phyloP scores from a whole-genome alignment of 1,140 invertebrate species.

The Riptortus pedestris region DNA sequence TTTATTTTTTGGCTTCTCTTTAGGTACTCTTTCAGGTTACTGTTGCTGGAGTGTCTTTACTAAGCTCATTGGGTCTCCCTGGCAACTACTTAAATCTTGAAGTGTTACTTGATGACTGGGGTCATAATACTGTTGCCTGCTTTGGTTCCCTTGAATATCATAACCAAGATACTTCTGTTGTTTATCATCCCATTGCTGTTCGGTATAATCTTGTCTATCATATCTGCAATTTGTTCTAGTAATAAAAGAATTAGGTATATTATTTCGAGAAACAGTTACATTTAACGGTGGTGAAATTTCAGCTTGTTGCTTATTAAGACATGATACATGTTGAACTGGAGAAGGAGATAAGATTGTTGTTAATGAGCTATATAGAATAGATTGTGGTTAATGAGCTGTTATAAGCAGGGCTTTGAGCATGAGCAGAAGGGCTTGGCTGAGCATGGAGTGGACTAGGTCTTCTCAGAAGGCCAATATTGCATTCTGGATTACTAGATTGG shows the following conservation, averaged over 20 bases:
- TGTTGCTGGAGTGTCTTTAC: slow-evolving; percentile 43
- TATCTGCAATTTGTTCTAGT: slow-evolving; percentile 51
- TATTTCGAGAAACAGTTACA: slow-evolving; percentile 51
- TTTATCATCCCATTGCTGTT: slow-evolving; percentile 17
- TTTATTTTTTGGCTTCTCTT: slow-evolving; percentile 26
- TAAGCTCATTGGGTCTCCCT: slow-evolving; percentile 61
- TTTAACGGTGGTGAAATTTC: slow-evolving; percentile 55
- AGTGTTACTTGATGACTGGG: slow-evolving; percentile 45
- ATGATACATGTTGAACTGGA: slow-evolving; percentile 44
- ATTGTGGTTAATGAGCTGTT: slow-evolving; percentile 63
- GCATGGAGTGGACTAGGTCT: slow-evolving; percentile 56
- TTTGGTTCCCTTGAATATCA: slow-evolving; percentile 29
- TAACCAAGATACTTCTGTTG: slow-evolving; percentile 36
- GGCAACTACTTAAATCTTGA: slow-evolving; percentile 57
- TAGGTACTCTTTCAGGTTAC: slow-evolving; percentile 24
- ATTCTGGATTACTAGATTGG: slow-evolving; percentile 53
- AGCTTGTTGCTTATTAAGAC: slow-evolving; percentile 39
- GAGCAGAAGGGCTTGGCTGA: slow-evolving; percentile 48
- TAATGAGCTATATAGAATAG: slow-evolving; percentile 62
- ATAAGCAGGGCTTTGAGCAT: slow-evolving; percentile 61
- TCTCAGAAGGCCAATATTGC: slow-evolving; percentile 49
- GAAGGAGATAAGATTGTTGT: slow-evolving; percentile 56
- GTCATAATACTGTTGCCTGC: slow-evolving; percentile 46
- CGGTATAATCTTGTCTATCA: slow-evolving; percentile 42
- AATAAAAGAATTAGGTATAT: slow-evolving; percentile 58